phyloP scores from a whole-genome alignment of 1,140 invertebrate species.

The Nylanderia fulva region DNA sequence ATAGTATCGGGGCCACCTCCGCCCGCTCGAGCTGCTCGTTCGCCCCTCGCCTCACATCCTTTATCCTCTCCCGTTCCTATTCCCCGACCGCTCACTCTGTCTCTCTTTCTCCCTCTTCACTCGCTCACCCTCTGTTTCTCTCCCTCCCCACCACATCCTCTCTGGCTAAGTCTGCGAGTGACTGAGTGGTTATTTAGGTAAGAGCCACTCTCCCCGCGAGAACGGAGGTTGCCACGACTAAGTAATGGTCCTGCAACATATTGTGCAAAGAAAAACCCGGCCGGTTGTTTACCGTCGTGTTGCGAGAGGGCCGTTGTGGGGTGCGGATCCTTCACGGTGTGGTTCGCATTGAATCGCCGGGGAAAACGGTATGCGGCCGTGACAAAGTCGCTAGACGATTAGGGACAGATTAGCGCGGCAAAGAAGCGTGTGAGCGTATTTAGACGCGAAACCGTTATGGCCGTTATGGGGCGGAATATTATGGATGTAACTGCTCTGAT shows the following conservation, averaged over 20 bases:
- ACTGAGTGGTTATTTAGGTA: conserved; percentile 87
- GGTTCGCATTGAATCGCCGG: conserved; percentile 48
- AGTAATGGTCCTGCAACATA: conserved; percentile 83
- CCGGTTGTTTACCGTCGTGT: conserved; percentile 77
- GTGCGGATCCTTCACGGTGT: conserved; percentile 51
- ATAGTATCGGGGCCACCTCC: conserved; percentile 80
- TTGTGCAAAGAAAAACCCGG: conserved; percentile 82
- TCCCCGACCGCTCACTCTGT: conserved; percentile 31
- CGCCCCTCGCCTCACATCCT: conserved; percentile 56
- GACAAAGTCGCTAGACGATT: conserved; percentile 57
- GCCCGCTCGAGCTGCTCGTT: conserved; percentile 35
- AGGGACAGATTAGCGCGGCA: conserved; percentile 53
- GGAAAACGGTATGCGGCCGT: conserved; percentile 46
- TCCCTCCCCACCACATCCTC: conserved; percentile 70
- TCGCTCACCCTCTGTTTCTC: conserved; percentile 25
- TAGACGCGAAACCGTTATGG: conserved; percentile 31
- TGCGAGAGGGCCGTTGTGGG: conserved; percentile 42
- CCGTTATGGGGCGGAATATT: conserved; percentile 8
- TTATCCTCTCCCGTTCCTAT: conserved; percentile 40
- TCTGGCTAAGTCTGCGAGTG: conserved; percentile 82
- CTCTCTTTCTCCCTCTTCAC: conserved; percentile 14
- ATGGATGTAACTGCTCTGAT: conserved; percentile 1
- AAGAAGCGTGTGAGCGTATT: conserved; percentile 54
- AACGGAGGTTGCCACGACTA: conserved; percentile 76
- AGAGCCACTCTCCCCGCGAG: conserved; percentile 83